Evolutionary conservation across 2,113 vertebrate species (phyloP).

Genomic region (Ovis canadensis): DNA sequence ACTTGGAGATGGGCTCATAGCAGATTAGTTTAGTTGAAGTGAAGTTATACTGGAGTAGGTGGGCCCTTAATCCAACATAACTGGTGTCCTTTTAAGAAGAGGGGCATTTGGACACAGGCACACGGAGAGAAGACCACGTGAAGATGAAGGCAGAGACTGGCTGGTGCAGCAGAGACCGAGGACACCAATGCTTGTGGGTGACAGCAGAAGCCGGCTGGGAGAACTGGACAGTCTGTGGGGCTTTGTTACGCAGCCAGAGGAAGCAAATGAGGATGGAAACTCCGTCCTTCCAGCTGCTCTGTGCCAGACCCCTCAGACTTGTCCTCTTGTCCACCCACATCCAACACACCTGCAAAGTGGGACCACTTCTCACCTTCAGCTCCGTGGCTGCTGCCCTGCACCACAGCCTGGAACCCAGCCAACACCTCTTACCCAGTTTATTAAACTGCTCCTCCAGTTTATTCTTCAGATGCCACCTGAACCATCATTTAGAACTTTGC

Average conservation of each 20-base stretch:
- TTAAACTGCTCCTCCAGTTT: too few species aligned
- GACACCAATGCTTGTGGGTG: neutral
- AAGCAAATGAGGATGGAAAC: fast-evolving
- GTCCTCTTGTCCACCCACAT: neutral
- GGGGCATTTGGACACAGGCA: fast-evolving
- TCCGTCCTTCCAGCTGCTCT: neutral
- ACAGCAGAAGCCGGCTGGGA: fast-evolving
- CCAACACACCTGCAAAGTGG: fast-evolving
- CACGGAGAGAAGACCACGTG: fast-evolving
- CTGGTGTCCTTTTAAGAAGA: neutral
- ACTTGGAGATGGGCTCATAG: neutral
- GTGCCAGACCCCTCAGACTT: neutral
- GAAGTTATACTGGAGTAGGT: neutral
- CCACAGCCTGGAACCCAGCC: fast-evolving
- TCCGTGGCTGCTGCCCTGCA: fast-evolving
- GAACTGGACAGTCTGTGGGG: neutral
- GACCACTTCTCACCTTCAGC: neutral
- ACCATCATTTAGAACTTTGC: fast-evolving
- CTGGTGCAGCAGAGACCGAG: neutral
- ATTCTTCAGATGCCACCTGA: neutral
- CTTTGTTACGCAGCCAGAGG: neutral
- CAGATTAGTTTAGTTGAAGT: neutral
- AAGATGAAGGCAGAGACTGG: fast-evolving
- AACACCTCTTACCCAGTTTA: fast-evolving
- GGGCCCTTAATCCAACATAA: neutral